Conservation (phyloP, 1,140 invertebrate genomes). For the Venturia canescens region DNA sequence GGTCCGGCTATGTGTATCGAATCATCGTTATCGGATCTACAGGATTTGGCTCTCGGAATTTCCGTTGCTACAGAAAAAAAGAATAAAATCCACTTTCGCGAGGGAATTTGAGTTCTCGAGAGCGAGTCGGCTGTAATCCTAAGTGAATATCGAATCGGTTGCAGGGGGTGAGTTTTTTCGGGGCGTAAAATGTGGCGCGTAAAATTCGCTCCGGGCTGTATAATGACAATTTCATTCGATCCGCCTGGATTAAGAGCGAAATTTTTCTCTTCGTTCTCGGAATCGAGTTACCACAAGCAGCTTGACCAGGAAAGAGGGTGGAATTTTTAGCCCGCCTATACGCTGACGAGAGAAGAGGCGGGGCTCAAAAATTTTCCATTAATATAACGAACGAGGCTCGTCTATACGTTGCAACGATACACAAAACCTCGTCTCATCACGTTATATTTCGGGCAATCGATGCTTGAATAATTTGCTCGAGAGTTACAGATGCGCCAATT, state of each 20-base stretch:
- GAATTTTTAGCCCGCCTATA: background rate
- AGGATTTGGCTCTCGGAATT: constrained; percentile 66
- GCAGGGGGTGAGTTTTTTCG: constrained; percentile 29
- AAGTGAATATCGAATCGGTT: constrained; percentile 51
- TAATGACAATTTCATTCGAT: constrained; percentile 66
- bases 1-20: constrained; percentile 62
- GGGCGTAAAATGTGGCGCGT: constrained; percentile 28
- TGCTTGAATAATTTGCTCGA: constrained; percentile 43
- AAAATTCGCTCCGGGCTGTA: constrained; percentile 49
- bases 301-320: constrained; percentile 5
- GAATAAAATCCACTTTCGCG: constrained; percentile 16
- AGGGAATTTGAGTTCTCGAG: constrained; percentile 19
- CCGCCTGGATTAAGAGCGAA: constrained; percentile 35
- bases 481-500: constrained; percentile 47
- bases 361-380: constrained; percentile 23
- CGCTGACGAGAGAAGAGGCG: constrained; percentile 11
- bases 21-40: constrained; percentile 70
- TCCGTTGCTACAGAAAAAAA: constrained; percentile 51
- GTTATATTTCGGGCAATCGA: constrained; percentile 44
- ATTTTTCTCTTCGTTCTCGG: constrained; percentile 22
- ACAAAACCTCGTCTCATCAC: constrained; percentile 24
- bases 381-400: constrained; percentile 33
- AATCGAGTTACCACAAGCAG: constrained; percentile 1
- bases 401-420: constrained; percentile 10
- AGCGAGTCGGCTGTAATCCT: constrained; percentile 60